Evolutionary conservation across 2,888 invertebrate species (phyloP).

Genomic region (Ophioninae sp.): DNA sequence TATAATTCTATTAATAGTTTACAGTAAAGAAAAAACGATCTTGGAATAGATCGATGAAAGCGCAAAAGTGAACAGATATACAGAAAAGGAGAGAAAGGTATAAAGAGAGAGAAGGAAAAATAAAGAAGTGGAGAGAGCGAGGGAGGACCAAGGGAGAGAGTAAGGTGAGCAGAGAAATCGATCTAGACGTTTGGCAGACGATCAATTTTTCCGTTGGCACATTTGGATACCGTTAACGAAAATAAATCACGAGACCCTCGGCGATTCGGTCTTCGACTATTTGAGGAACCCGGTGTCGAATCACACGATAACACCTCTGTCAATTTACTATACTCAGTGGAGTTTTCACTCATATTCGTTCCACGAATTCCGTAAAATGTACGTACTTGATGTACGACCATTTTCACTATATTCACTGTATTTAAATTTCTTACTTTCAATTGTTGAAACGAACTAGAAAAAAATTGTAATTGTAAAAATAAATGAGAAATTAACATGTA

Average conservation of each 20-base stretch:
- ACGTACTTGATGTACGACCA: not conserved
- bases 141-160: not conserved
- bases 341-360: not conserved
- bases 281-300: constrained; percentile 24
- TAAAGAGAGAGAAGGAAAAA: not conserved
- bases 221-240: constrained; percentile 31
- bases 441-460: not conserved
- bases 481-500: not conserved
- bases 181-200: constrained; percentile 45
- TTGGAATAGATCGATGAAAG: constrained; percentile 16
- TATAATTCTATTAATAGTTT: not conserved
- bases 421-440: not conserved
- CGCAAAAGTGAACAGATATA: not conserved
- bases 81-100: not conserved
- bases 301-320: constrained; percentile 1
- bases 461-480: not conserved
- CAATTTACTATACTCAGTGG: not conserved
- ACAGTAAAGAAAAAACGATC: not conserved
- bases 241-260: constrained; percentile 39
- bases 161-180: constrained; percentile 15
- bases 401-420: not conserved
- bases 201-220: constrained; percentile 30
- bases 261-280: constrained; percentile 17
- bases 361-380: not conserved
- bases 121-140: not conserved